Percentiles rank a stretch among this genome's conserved stretches.
Evolutionary conservation across 1,140 invertebrate species (phyloP).

Genomic region (Telenomus remus): DNA sequence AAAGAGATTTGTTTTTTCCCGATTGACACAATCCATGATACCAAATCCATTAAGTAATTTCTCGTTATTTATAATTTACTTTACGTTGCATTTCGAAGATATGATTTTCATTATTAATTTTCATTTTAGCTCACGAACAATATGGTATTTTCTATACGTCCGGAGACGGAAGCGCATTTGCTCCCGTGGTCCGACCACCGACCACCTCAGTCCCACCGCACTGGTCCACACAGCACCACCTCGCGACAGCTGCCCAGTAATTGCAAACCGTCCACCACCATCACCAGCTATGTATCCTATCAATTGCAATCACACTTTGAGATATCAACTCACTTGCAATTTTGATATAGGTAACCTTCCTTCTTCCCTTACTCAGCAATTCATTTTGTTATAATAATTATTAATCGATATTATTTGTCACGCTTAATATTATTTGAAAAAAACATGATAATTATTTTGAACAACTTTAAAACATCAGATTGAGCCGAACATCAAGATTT

Average conservation of each 20-base stretch:
- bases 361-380: slow-evolving; percentile 31
- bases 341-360: slow-evolving; percentile 64
- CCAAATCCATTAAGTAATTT: not conserved
- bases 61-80: slow-evolving; percentile 8
- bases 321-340: slow-evolving; percentile 57
- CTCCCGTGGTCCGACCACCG: slow-evolving; percentile 78
- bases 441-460: no score
- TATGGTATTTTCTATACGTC: slow-evolving; percentile 75
- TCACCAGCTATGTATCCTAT: slow-evolving; percentile 65
- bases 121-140: slow-evolving; percentile 79
- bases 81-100: slow-evolving; percentile 15
- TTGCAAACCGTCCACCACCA: slow-evolving; percentile 75
- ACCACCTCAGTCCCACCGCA: slow-evolving; percentile 77
- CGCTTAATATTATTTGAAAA: no score
- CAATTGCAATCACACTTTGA: slow-evolving; percentile 67
- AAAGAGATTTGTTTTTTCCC: no score
- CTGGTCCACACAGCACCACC: slow-evolving; percentile 77
- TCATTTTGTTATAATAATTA: not conserved
- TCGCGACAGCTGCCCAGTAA: slow-evolving; percentile 77
- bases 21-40: no score
- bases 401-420: no score
- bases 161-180: slow-evolving; percentile 78
- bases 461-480: no score
- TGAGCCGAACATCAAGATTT: no score
- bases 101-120: slow-evolving; percentile 66